Base-by-base conservation (phyloP, 2,113 vertebrate species). In the Xiphophorus couchianus region DNA sequence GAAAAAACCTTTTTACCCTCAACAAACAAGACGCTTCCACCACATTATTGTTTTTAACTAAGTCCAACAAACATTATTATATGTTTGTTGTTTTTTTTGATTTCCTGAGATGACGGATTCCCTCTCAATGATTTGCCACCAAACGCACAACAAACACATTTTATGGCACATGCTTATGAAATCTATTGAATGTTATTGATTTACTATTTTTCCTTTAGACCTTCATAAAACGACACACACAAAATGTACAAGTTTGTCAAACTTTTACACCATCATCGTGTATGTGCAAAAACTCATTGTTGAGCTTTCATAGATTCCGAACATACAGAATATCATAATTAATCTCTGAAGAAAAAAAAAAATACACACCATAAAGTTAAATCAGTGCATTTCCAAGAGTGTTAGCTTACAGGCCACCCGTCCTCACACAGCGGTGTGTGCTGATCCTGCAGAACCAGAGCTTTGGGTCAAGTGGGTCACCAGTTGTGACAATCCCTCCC, bases 391-490 rank as follows among this genome's bases (percentile, higher is more conserved):
- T 31, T 63, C 2, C 4, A 33, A 17, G 17, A 65, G 31, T 25
- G 33, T 66, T 37, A 37, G 64, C 30, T 31, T 31, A 7, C 2
- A 9, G 14, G 4, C 7, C 33, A 10, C 22, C 14, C 61, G 22
- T 6, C 30, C n/a, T 93, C 85, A 93, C 0, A 91, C 88, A 60
- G 89, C 64, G 0, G 89, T 87, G 78, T 86, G 61, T 9, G 12
- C 68, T 27, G 84, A 83, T 4, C 86, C 84, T 35, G 84, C 89
- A 54, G 86, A 88, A 29, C 92, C 81, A 35, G 90, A 66, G 84
- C 84, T 73, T 4, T 31, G 68, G 71, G 83, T 85, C 84, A 94
- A 82, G 65, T 93, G 76, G 1, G 91, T 89, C 4, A 87, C 82
- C 66, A 85, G 78, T 4, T 93, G 66, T 0, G 88, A 92, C 1